Percentiles rank a stretch among this genome's conserved stretches.
Evolutionary conservation across 53 echinoderm and acorn worm species (phyloP).

Genomic region (Hippasteria phrygiana): DNA sequence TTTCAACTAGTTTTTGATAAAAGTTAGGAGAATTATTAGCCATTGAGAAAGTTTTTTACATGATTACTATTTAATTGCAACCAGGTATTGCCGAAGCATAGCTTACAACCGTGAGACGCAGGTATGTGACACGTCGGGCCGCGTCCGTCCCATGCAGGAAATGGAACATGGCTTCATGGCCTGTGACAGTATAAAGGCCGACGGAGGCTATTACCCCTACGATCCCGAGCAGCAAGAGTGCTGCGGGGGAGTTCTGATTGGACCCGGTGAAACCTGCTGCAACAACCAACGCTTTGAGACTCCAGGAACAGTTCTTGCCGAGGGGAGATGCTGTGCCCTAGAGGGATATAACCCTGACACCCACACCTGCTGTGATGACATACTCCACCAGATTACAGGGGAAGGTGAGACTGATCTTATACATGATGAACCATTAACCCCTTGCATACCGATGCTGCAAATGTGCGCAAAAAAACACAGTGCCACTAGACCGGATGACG

Average conservation of each 20-base stretch:
- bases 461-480: too few relatives aligned
- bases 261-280: slow-evolving; percentile 72
- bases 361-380: slow-evolving; percentile 74
- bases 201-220: slow-evolving; percentile 40
- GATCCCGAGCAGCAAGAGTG: slow-evolving; percentile 61
- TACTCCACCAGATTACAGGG: neutral
- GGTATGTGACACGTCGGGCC: slow-evolving; percentile 33
- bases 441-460: too few relatives aligned
- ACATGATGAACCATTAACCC: too few relatives aligned
- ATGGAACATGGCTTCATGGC: slow-evolving; percentile 30
- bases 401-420: slow-evolving; percentile 55
- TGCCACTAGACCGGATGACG: too few relatives aligned
- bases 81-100: slow-evolving; percentile 60
- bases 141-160: slow-evolving; percentile 47
- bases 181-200: slow-evolving; percentile 35
- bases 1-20: too few relatives aligned
- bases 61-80: too few relatives aligned
- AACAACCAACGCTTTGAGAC: slow-evolving; percentile 7
- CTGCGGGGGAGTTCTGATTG: slow-evolving; percentile 70
- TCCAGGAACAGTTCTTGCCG: slow-evolving; percentile 52
- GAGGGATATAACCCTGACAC: slow-evolving; percentile 65
- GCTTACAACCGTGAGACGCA: slow-evolving; percentile 62
- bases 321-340: slow-evolving; percentile 57
- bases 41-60: too few relatives aligned
- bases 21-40: too few relatives aligned